Evolutionary conservation across 2,888 invertebrate genomes (phyloP).

Genomic region (Bugula neritina): DNA sequence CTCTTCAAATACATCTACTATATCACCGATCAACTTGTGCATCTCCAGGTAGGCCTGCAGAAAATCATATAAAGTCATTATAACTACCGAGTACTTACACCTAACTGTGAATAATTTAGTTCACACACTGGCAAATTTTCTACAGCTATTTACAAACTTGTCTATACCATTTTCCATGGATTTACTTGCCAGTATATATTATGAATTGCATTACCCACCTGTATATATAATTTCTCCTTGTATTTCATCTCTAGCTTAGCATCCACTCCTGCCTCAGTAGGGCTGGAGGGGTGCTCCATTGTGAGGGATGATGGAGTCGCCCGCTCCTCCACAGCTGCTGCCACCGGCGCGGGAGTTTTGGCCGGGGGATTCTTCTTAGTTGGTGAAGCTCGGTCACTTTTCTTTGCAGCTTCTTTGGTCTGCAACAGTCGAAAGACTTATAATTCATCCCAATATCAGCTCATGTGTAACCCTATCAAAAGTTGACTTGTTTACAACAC

Average conservation of each 20-base stretch:
- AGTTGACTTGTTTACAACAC: too few relatives aligned
- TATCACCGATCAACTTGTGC: neutral
- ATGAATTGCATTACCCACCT: too few relatives aligned
- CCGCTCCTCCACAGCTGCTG: slow-evolving; percentile 32
- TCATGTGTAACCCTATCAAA: too few relatives aligned
- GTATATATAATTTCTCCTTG: slow-evolving; percentile 38
- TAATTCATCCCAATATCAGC: too few relatives aligned
- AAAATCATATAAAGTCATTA: neutral
- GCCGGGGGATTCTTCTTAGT: slow-evolving; percentile 33
- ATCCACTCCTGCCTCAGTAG: slow-evolving; percentile 32
- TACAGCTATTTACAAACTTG: too few relatives aligned
- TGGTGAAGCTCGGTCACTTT: slow-evolving; percentile 30
- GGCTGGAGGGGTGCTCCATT: slow-evolving; percentile 29
- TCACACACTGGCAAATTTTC: too few relatives aligned
- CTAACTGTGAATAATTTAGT: too few relatives aligned
- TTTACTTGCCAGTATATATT: too few relatives aligned
- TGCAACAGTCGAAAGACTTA: too few relatives aligned
- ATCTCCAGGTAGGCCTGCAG: slow-evolving; percentile 5
- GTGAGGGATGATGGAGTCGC: slow-evolving; percentile 32
- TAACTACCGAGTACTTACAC: neutral
- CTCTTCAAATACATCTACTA: slow-evolving; percentile 1
- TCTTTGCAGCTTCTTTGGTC: slow-evolving; percentile 31
- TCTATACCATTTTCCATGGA: too few relatives aligned
- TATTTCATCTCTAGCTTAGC: slow-evolving; percentile 37
- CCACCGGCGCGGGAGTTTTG: slow-evolving; percentile 32